These are phyloP conservation scores for Musca vetustissima DNA, from an alignment of 1,140 invertebrate species.

Conservation along the genomic window DNA sequence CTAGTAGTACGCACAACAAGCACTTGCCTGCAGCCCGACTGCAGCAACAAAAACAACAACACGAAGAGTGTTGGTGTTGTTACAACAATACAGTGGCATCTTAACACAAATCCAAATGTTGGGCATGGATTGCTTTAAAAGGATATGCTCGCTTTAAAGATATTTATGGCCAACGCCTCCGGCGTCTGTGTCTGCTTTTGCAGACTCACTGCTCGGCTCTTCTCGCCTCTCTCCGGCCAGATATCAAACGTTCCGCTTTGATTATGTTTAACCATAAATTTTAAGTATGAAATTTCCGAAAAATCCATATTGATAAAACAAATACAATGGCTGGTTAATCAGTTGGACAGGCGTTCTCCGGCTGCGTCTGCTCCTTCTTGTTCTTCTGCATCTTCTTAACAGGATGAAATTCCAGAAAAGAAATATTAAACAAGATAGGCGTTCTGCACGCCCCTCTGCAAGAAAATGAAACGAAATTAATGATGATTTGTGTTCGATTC, in stretches of 20 bases:
- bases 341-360: neutral
- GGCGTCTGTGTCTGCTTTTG: conserved; percentile 6
- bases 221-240: too few species aligned
- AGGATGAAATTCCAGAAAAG: neutral
- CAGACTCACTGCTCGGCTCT: too few species aligned
- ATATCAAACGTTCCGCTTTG: conserved; percentile 18
- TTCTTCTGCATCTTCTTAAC: neutral
- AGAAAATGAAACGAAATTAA: neutral
- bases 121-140: neutral
- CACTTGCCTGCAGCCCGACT: neutral
- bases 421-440: conserved; percentile 2
- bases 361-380: too few species aligned
- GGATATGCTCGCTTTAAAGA: conserved; percentile 17
- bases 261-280: conserved; percentile 15
- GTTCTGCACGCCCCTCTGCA: neutral
- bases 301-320: conserved; percentile 18
- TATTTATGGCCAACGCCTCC: conserved; percentile 16
- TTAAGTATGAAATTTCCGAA: neutral
- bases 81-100: neutral
- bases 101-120: neutral
- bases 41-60: neutral
- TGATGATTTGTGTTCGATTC: conserved; percentile 1
- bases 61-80: too few species aligned
- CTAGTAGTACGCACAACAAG: neutral
- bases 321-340: conserved; percentile 1